These are phyloP conservation scores for Arbacia lixula DNA, from an alignment of 53 echinoderm and acorn worm species.

Conservation along the genomic window DNA sequence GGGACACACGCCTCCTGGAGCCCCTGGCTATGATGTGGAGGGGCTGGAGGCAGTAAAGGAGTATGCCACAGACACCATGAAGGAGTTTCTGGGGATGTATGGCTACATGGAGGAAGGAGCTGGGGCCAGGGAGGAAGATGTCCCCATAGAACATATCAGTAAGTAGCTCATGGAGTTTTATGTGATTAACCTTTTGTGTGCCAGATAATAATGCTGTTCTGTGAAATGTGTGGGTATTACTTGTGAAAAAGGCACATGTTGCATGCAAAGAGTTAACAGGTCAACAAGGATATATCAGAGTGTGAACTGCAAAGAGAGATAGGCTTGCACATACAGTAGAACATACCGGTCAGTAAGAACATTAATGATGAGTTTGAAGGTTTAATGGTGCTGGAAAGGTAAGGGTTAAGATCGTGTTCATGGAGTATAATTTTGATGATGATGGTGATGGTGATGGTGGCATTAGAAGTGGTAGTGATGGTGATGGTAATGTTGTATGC, in stretches of 20 bases:
- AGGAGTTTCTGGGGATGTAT: conserved; percentile 94
- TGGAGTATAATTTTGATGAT: not conserved
- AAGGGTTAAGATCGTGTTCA: no score
- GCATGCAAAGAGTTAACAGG: no score
- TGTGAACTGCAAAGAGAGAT: no score
- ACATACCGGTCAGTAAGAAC: not conserved
- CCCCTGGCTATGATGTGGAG: conserved; percentile 32
- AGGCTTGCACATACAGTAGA: no score
- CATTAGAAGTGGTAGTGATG: not conserved
- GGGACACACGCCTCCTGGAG: conserved; percentile 13
- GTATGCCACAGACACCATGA: conserved; percentile 95
- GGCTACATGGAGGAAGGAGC: conserved; percentile 84
- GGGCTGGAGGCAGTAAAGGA: conserved; percentile 77
- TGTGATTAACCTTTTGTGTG: no score
- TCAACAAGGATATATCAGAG: no score
- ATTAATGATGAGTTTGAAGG: no score
- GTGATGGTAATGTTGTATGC: conserved; percentile 5
- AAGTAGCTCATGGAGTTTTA: not conserved
- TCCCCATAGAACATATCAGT: conserved; percentile 76
- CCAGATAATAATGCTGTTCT: no score
- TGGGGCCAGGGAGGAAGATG: conserved; percentile 72
- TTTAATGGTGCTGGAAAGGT: no score
- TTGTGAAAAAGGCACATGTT: no score
- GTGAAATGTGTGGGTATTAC: no score
- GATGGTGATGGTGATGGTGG: not conserved